Conservation (phyloP, 1,140 invertebrate species). For the Neodiprion virginianus region DNA sequence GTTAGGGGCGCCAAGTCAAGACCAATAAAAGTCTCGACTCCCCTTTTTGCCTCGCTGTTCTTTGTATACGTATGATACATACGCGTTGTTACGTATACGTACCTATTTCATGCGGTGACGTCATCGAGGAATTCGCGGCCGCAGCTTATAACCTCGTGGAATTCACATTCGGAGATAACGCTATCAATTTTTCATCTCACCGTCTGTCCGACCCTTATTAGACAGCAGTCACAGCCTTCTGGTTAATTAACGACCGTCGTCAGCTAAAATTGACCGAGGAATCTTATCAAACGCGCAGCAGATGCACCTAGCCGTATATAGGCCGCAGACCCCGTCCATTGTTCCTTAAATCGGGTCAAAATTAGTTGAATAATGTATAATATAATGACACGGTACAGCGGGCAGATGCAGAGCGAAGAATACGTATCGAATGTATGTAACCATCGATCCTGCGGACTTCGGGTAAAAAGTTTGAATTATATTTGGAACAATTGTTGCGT, state of each 20-base stretch:
- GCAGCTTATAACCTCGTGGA: too few relatives aligned
- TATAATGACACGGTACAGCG: background rate
- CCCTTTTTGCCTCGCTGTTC: constrained; percentile 20
- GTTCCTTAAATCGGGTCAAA: background rate
- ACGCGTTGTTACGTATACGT: constrained; percentile 32
- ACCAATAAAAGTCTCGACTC: constrained; percentile 59
- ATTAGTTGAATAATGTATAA: background rate
- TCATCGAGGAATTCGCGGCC: constrained; percentile 27
- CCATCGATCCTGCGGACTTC: too few relatives aligned
- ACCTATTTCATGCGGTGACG: constrained; percentile 33
- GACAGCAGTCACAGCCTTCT: too few relatives aligned
- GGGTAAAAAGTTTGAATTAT: too few relatives aligned
- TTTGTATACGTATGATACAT: background rate
- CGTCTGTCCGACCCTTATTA: too few relatives aligned
- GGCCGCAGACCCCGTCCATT: background rate
- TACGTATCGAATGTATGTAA: background rate
- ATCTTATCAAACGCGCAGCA: background rate
- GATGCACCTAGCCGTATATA: constrained; percentile 1
- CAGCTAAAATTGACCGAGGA: constrained; percentile 4
- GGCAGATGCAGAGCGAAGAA: background rate
- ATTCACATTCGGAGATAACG: too few relatives aligned
- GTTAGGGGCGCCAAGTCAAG: constrained; percentile 57
- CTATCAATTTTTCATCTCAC: too few relatives aligned
- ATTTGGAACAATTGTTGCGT: too few relatives aligned
- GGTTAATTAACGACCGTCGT: background rate